Base-by-base conservation (phyloP, 2,797 vertebrate species). In the Parauchenoglanis ngamensis region DNA sequence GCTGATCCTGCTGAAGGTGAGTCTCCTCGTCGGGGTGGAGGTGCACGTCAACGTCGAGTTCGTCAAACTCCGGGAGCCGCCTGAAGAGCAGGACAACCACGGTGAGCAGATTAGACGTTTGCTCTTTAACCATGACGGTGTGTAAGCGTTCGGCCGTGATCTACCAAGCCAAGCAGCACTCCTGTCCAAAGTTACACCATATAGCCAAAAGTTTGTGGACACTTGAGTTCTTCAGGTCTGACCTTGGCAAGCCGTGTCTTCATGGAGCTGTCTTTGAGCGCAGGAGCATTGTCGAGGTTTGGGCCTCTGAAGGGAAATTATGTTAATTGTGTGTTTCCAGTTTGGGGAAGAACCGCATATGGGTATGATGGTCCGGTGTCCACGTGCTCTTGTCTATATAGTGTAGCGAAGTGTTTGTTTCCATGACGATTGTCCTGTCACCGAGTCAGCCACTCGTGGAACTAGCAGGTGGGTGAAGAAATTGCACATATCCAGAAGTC, bases 21-120 rank as follows among this genome's bases (percentile, higher is more conserved):
- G 96, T 57, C 95, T 99, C 82, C 95, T 99, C 82, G 86, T 99
- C 77, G 98, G 97, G 21, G 97, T 99, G 25, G 98, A 99, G 93
- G 95, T 99, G 85, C 97, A 99, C 0, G 97, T 99, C 92, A 98
- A 97, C 1, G 95, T 98, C 31, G 98, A 99, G 92, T 99, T 99
- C 0, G 91, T 96, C 80, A 97, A 96, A 89, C 95, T 99, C 65
- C 35, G 97, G 89, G 98, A 99, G 91, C 98, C 98, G 7, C 95
- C 96, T 0, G 96, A 97, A 89, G 96, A 98, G 91, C 97, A 98
- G 93, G 95, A 94, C 57, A 97, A 94, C 46, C 95, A 96, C 90
- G 94, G 98, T 98, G 94, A 92, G 93, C 8, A 19, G 46, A 46
- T 52, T 52, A 3, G 6, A 54, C 75, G 2, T 15, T 12, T 75